These are phyloP conservation scores for Anas platyrhynchos DNA, from an alignment of 2,113 vertebrate species.

Conservation along the genomic window DNA sequence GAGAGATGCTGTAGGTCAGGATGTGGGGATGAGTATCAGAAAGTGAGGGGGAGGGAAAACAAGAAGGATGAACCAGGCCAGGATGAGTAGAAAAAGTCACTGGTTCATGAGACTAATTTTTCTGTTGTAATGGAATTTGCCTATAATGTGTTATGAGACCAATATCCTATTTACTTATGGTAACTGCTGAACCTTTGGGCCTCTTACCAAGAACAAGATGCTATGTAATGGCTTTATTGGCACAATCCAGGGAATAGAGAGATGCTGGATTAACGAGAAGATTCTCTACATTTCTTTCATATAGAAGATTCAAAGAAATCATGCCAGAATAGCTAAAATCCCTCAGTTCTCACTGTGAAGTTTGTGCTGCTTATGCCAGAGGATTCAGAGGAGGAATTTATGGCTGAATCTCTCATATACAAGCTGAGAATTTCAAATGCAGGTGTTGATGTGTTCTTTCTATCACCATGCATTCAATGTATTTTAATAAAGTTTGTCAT, in stretches of 20 bases:
- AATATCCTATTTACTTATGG: neutral
- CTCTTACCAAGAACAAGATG: neutral
- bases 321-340: neutral
- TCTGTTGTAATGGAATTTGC: neutral
- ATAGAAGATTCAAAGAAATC: neutral
- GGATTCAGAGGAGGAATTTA: neutral
- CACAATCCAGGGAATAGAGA: neutral
- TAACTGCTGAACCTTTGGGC: neutral
- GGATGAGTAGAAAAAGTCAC: neutral
- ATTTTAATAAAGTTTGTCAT: neutral
- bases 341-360: neutral
- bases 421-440: neutral
- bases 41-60: neutral
- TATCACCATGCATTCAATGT: neutral
- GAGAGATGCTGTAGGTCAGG: neutral
- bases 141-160: neutral
- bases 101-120: neutral
- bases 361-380: neutral
- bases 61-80: neutral
- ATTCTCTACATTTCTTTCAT: neutral
- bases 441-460: neutral
- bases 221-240: neutral
- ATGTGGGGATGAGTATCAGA: too few relatives aligned
- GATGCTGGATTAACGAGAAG: neutral
- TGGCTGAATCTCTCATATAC: neutral